These are phyloP conservation scores for Ips typographus DNA, from an alignment of 1,140 invertebrate species.

Conservation along the genomic window DNA sequence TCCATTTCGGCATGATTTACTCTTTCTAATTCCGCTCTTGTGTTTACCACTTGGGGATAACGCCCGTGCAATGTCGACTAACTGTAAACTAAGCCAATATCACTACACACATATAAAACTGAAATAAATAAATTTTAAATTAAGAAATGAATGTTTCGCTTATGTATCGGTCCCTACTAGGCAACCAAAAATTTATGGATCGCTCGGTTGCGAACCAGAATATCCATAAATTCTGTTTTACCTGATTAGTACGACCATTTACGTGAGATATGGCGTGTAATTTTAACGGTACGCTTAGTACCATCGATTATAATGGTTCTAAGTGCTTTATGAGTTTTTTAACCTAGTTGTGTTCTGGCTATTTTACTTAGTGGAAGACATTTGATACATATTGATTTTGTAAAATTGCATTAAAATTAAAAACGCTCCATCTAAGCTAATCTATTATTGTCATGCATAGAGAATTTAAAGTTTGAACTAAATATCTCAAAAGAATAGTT, in stretches of 20 bases:
- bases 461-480: no score
- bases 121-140: no score
- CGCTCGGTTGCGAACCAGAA: slow-evolving; percentile 12
- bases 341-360: no score
- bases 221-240: slow-evolving; percentile 26
- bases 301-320: slow-evolving; percentile 1
- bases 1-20: slow-evolving; percentile 5
- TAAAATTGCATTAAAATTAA: no score
- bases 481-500: no score
- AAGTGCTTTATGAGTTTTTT: not conserved
- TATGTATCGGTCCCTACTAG: not conserved
- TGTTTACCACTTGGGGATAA: not conserved
- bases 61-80: slow-evolving; percentile 3
- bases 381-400: no score
- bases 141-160: no score
- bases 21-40: slow-evolving; percentile 1
- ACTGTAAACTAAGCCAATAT: slow-evolving; percentile 5
- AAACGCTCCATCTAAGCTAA: no score
- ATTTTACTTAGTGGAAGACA: no score
- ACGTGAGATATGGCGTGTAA: slow-evolving; percentile 30
- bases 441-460: no score
- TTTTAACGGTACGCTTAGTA: slow-evolving; percentile 20
- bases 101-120: no score
- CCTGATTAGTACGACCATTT: slow-evolving; percentile 19
- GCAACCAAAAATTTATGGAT: slow-evolving; percentile 27